phyloP scores from a whole-genome alignment of 2,888 invertebrate genomes.

The Tryphoninae sp. region DNA sequence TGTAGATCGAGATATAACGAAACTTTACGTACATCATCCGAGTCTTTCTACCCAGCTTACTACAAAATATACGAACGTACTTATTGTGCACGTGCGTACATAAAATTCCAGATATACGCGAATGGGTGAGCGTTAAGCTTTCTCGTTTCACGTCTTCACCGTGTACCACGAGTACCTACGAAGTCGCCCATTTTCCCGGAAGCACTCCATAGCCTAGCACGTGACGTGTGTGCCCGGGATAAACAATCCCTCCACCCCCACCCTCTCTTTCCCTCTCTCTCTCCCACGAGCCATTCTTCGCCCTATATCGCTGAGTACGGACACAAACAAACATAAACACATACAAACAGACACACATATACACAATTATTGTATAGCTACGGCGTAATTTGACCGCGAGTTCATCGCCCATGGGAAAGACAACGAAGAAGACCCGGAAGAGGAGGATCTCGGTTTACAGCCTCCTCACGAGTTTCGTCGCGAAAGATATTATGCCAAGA shows the following conservation, averaged over 20 bases:
- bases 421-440: slow-evolving; percentile 8
- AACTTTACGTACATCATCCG: slow-evolving; percentile 7
- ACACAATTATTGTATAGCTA: neutral
- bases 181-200: slow-evolving; percentile 1
- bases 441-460: slow-evolving; percentile 17
- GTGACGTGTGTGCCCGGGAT: slow-evolving; percentile 25
- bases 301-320: neutral
- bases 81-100: slow-evolving; percentile 53
- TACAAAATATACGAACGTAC: slow-evolving; percentile 33
- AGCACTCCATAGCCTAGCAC: slow-evolving; percentile 16
- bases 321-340: neutral
- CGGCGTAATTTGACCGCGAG: slow-evolving; percentile 50
- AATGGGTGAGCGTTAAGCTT: slow-evolving; percentile 40
- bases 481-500: slow-evolving; percentile 6
- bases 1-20: slow-evolving; percentile 16
- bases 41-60: neutral
- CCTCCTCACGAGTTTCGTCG: neutral
- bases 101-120: slow-evolving; percentile 52
- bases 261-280: neutral
- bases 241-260: slow-evolving; percentile 36
- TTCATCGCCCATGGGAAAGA: slow-evolving; percentile 30
- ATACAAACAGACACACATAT: neutral
- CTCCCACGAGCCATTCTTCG: neutral
- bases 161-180: neutral
- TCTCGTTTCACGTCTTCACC: slow-evolving; percentile 9